phyloP scores from a whole-genome alignment of 2,113 vertebrate species.

The Platanista minor region DNA sequence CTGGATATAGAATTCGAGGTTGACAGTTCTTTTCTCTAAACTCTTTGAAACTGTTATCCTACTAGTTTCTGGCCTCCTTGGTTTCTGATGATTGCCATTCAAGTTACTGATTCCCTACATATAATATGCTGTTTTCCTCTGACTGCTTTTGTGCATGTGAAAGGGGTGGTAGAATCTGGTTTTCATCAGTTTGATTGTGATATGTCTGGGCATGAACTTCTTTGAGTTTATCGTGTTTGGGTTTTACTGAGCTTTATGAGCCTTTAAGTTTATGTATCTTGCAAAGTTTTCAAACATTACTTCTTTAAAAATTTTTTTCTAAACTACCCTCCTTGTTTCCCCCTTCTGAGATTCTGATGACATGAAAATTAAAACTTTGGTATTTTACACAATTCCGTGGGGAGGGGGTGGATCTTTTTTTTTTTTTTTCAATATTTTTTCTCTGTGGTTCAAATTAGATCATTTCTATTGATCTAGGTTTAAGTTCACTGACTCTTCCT shows the following conservation, averaged over 20 bases:
- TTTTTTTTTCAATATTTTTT: background rate
- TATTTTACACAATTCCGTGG: background rate
- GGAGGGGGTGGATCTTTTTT: background rate
- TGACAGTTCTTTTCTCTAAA: background rate
- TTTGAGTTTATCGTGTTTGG: background rate
- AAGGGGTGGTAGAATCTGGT: background rate
- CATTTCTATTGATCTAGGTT: background rate
- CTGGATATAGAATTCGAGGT: background rate
- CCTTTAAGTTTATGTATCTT: background rate
- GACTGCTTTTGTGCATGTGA: background rate
- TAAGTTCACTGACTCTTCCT: background rate
- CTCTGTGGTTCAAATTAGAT: background rate
- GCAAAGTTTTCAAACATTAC: background rate
- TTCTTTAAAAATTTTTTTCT: background rate
- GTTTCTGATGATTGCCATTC: background rate
- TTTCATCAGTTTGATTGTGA: background rate
- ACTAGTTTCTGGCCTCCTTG: background rate
- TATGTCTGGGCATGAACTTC: background rate
- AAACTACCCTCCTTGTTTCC: background rate
- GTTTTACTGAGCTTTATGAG: background rate
- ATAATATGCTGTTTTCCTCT: background rate
- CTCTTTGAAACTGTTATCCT: background rate
- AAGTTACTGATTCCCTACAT: background rate
- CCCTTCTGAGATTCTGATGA: background rate
- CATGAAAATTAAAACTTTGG: background rate